Evolutionary conservation across 1,140 invertebrate genomes (phyloP), one percentile per base, ranked within the genome.

Genomic region (Paraescarpia echinospica): DNA sequence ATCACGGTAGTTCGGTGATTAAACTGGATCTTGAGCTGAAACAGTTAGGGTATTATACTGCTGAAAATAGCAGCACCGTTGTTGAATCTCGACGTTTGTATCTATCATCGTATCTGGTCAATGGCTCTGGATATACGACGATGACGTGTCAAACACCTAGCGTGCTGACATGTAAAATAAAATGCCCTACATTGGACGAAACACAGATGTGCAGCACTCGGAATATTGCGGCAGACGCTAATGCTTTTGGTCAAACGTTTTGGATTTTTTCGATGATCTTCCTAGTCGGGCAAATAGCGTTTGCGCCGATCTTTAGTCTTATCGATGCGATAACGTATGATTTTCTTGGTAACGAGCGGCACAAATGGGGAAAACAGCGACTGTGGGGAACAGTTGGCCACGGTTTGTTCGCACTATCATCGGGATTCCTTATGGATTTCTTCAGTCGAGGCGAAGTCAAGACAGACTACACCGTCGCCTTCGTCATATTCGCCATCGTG

Each of bases 351-450:
- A 93, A 94, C 1, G 93, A 94, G 41, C 93, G 91, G 0, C 93
- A 94, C 90, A 89, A 94, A 31, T 99, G 98, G 95, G 98, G 98
- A 0, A 97, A 97, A 93, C 98, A 98, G 94, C 97, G 98, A 92
- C 96, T 98, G 93, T 93, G 94, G 94, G 92, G 93, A 91, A 89
- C 95, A 93, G 18, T 94, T 93, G 59, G 91, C 93, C 92, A 95
- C 93, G 93, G 95, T 93, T 90, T 93, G 92, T 33, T 48, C 93
- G 95, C 95, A 33, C 88, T 95, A 34, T 90, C 94, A 1, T 94
- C 95, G 2, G 94, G 95, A 5, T 94, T 95, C 34, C 92, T 95
- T 18, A 95, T 95, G 94, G 94, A 95, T 59, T n/a, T 77, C 33
- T 34, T 93, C 33, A 41, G 94, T 31, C 92, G 91, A n/a, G 92